phyloP scores from a whole-genome alignment of 2,797 vertebrate species.

The Phylloscopus collybita region DNA sequence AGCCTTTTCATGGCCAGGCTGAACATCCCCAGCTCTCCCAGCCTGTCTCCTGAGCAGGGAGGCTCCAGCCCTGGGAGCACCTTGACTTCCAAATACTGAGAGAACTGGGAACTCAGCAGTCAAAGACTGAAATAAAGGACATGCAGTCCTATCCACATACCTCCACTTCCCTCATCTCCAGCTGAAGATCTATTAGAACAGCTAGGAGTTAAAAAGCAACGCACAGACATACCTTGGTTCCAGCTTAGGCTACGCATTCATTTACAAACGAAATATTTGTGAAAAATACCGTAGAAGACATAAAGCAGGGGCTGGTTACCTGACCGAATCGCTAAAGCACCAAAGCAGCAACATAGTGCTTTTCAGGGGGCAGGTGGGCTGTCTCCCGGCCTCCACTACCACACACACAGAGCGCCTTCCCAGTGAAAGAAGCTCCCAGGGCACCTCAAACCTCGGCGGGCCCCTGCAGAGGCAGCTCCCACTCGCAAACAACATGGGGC shows the following conservation, averaged over 20 bases:
- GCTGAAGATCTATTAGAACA: neutral
- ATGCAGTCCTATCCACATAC: rapidly evolving
- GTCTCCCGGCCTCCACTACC: neutral
- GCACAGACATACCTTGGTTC: neutral
- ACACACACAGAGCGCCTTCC: rapidly evolving
- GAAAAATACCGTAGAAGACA: neutral
- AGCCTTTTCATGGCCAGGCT: neutral
- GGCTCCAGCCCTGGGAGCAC: neutral
- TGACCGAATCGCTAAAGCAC: rapidly evolving
- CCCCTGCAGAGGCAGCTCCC: too few species aligned
- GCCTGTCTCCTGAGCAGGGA: neutral
- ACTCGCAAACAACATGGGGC: neutral
- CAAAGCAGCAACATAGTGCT: rapidly evolving
- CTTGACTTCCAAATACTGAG: neutral
- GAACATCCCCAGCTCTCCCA: neutral
- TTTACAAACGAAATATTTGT: neutral
- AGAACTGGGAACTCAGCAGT: neutral
- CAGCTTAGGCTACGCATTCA: neutral
- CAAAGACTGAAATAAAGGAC: neutral
- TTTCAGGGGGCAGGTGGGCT: rapidly evolving
- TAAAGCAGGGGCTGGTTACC: neutral
- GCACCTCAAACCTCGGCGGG: rapidly evolving
- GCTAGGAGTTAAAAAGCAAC: neutral
- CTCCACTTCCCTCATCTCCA: neutral
- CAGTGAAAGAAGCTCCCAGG: rapidly evolving